phyloP scores from a whole-genome alignment of 2,888 invertebrate genomes.

The Hirtodrosophila alboralis region DNA sequence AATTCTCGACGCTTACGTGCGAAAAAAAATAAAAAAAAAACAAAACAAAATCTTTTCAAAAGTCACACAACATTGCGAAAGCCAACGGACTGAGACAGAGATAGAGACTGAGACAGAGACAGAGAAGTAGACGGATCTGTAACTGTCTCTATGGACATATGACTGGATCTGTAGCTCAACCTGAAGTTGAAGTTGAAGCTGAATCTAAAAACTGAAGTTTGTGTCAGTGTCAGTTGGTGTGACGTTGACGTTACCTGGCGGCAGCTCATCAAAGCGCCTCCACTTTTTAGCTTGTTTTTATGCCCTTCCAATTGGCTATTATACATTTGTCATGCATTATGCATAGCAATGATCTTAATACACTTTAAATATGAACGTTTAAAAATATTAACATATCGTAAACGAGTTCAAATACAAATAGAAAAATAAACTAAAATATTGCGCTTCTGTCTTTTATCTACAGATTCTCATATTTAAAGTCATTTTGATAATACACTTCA shows the following conservation, averaged over 20 bases:
- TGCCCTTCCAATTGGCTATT: background rate
- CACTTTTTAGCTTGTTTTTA: slow-evolving; percentile 22
- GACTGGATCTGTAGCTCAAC: slow-evolving; percentile 12
- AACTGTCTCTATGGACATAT: slow-evolving; percentile 51
- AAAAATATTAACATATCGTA: no score
- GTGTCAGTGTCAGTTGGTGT: slow-evolving; percentile 38
- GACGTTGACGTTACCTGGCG: slow-evolving; percentile 50
- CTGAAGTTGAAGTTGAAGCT: slow-evolving; percentile 7
- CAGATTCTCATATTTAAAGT: no score
- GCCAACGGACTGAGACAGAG: slow-evolving; percentile 12
- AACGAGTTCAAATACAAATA: no score
- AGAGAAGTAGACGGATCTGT: slow-evolving; percentile 42
- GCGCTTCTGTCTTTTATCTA: no score
- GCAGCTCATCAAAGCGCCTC: slow-evolving; percentile 63
- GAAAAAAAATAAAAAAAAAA: no score
- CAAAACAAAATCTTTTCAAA: slow-evolving; percentile 44
- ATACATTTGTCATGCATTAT: no score
- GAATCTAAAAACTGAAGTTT: no score
- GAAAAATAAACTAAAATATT: no score
- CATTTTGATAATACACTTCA: no score
- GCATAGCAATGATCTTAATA: no score
- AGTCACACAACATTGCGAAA: slow-evolving; percentile 54
- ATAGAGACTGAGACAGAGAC: background rate
- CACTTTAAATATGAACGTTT: no score
- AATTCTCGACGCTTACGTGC: slow-evolving; percentile 80